These are phyloP conservation scores for Actenoides hombroni DNA, from an alignment of 2,113 vertebrate genomes.

Conservation along the genomic window DNA sequence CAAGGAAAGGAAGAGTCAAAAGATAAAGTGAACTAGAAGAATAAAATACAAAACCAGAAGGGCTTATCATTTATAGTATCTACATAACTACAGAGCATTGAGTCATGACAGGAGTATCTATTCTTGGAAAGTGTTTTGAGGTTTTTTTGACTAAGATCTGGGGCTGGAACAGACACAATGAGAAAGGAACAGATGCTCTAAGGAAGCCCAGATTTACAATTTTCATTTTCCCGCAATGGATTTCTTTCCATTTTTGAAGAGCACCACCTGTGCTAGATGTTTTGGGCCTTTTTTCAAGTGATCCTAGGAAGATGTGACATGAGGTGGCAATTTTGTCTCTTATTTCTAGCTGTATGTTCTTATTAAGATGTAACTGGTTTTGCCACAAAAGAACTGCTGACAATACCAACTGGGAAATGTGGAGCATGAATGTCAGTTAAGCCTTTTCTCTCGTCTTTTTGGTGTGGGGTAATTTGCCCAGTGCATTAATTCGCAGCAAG, in stretches of 20 bases:
- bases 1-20: neutral
- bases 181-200: neutral
- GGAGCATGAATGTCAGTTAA: neutral
- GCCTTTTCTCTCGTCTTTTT: neutral
- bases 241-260: neutral
- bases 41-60: neutral
- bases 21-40: neutral
- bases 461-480: neutral
- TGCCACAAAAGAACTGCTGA: neutral
- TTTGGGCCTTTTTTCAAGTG: neutral
- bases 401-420: neutral
- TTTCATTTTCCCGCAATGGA: neutral
- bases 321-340: neutral
- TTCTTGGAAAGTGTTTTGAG: neutral
- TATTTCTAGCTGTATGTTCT: neutral
- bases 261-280: neutral
- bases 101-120: neutral
- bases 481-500: constrained; percentile 26
- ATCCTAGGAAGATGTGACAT: neutral
- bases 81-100: neutral
- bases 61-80: neutral
- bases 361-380: constrained; percentile 27
- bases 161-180: neutral
- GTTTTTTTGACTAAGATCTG: neutral
- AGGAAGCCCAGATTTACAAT: neutral